phyloP scores from a whole-genome alignment of 1,140 invertebrate genomes.

The Panagrolaimus sp. region DNA sequence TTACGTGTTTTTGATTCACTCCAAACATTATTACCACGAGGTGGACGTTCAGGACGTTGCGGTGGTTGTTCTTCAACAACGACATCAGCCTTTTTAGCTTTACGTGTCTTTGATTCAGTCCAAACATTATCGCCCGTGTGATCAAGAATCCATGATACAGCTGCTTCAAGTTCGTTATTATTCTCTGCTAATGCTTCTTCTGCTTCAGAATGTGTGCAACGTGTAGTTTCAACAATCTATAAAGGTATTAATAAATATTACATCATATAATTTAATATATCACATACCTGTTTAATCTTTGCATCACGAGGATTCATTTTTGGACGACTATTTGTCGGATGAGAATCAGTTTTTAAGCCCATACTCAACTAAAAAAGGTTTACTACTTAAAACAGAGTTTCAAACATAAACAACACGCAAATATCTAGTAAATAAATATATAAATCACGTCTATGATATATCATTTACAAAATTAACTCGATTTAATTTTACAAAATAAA shows the following conservation, averaged over 20 bases:
- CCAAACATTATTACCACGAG: neutral
- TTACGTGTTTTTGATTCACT: too few species aligned
- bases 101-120: constrained; percentile 17
- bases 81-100: constrained; percentile 17
- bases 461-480: too few species aligned
- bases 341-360: constrained; percentile 18
- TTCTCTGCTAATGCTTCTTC: constrained; percentile 20
- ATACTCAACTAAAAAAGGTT: constrained; percentile 1
- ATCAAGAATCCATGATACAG: constrained; percentile 20
- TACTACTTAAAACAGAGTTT: too few species aligned
- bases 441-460: too few species aligned
- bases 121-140: constrained; percentile 6
- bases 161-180: constrained; percentile 18
- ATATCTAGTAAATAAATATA: too few species aligned
- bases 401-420: too few species aligned
- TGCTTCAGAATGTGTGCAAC: constrained; percentile 22
- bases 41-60: neutral
- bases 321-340: neutral
- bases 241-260: constrained; percentile 11
- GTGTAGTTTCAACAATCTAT: constrained; percentile 22
- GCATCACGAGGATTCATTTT: constrained; percentile 18
- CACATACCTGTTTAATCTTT: constrained; percentile 25
- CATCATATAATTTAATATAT: neutral
- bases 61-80: neutral
- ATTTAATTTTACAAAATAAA: too few species aligned